Base-by-base conservation (phyloP, 2,113 vertebrate genomes). In the Rhineura floridana region DNA sequence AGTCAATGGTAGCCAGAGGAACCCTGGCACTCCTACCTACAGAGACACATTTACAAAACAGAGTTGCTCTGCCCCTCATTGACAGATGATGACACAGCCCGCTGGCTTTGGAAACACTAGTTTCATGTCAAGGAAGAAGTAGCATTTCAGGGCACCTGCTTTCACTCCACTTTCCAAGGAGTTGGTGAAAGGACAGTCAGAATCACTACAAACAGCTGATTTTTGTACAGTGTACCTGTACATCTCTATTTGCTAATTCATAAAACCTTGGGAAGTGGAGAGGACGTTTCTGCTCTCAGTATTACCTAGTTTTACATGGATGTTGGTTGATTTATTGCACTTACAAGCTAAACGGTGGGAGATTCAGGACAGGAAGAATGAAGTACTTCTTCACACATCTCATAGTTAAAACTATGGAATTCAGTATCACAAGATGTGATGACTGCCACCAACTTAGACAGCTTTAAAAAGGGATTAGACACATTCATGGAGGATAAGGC, bases 81-180 rank as follows among this genome's bases (percentile, higher is more conserved):
- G 48, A 30, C 59, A 65, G 25, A 44, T 17, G 80, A 63, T 65
- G 6, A 21, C 25, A 10, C 21, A 81, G 52, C 78, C 28, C 78
- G 62, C 42, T 59, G 33, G 39, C n/a, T 39, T 80, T 42, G n/a
- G n/a, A n/a, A n/a, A n/a, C n/a, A n/a, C n/a, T n/a, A 52, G 46
- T 23, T 52, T 8, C 17, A 46, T 46, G 6, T 63, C 59, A 63
- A 85, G 75, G 33, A 77, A 46, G 81, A 48, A 6, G 8, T 48
- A 44, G 55, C 9, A 52, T 93, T 94, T 86, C 59, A 70, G 91
- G n/a, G 36, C 76, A 65, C 91, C 89, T 90, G 88, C 85, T 91
- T 90, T 50, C 89, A 17, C 92, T 87, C 87, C 89, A 42, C 36
- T 42, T 46, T 44, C 70, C 83, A 59, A 84, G 83, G 10, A 78